phyloP scores from a whole-genome alignment of 2,888 invertebrate species.

The Drosophila multiciliata region DNA sequence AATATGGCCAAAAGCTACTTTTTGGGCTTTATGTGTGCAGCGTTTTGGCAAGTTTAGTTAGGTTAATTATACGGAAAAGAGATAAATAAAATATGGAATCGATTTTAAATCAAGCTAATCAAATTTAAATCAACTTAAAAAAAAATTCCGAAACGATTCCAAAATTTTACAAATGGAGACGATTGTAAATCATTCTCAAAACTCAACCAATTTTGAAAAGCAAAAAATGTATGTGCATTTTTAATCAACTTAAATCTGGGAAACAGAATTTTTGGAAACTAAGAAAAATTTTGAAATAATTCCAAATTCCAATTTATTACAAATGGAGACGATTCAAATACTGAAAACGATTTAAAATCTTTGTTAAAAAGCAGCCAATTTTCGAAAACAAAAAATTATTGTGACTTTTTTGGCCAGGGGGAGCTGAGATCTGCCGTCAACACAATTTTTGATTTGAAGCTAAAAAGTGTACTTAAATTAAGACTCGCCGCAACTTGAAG shows the following conservation, averaged over 20 bases:
- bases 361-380: neutral
- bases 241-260: neutral
- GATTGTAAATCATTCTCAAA: too few species aligned
- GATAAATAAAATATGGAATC: too few species aligned
- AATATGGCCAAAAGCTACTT: neutral
- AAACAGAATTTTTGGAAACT: neutral
- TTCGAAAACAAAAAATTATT: neutral
- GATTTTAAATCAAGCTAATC: too few species aligned
- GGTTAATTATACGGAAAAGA: too few species aligned
- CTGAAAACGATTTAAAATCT: too few species aligned
- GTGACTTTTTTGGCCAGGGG: too few species aligned
- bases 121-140: too few species aligned
- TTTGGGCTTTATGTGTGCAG: neutral
- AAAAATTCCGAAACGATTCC: too few species aligned
- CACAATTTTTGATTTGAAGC: neutral
- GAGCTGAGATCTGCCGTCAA: neutral
- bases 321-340: too few species aligned
- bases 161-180: too few species aligned
- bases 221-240: neutral
- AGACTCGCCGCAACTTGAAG: constrained; percentile 6
- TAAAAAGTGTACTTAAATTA: neutral
- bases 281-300: neutral
- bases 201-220: neutral
- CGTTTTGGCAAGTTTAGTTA: neutral
- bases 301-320: too few species aligned